These are phyloP conservation scores for Ptiloglossa arizonensis DNA, from an alignment of 1,140 invertebrate genomes.

Conservation along the genomic window DNA sequence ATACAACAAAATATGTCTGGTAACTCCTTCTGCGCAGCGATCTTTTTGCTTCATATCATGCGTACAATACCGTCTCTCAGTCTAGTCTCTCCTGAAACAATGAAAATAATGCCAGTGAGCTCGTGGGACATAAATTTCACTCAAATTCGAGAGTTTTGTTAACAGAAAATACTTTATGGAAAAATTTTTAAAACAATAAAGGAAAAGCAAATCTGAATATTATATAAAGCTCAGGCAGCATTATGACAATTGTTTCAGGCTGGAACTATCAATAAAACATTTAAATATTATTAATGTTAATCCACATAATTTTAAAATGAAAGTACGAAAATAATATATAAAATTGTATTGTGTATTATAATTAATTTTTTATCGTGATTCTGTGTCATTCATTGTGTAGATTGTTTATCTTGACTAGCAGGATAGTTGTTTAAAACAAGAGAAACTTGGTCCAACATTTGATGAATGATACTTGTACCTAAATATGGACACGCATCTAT, in stretches of 20 bases:
- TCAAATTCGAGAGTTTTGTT: conserved; percentile 55
- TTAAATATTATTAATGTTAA: conserved; percentile 49
- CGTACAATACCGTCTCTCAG: conserved; percentile 65
- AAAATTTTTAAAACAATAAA: conserved; percentile 61
- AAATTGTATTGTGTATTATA: conserved; percentile 2
- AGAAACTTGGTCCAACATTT: background rate
- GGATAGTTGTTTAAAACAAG: background rate
- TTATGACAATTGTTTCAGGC: conserved; percentile 82
- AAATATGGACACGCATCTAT: conserved; percentile 6
- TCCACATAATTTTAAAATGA: conserved; percentile 36
- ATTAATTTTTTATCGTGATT: background rate
- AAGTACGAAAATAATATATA: conserved; percentile 46
- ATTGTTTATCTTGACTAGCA: background rate
- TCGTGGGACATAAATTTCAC: conserved; percentile 56
- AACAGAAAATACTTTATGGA: conserved; percentile 57
- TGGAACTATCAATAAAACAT: conserved; percentile 69
- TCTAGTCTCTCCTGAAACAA: conserved; percentile 82
- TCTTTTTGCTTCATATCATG: conserved; percentile 62
- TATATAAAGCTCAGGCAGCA: conserved; percentile 79
- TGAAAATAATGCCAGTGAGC: conserved; percentile 82
- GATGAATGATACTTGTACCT: conserved; percentile 3
- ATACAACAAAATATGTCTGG: conserved; percentile 55
- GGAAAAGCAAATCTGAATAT: conserved; percentile 60
- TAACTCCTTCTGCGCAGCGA: conserved; percentile 59
- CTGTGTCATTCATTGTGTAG: background rate